These are phyloP conservation scores for Echiichthys vipera DNA, from an alignment of 2,797 vertebrate species.

Conservation along the genomic window DNA sequence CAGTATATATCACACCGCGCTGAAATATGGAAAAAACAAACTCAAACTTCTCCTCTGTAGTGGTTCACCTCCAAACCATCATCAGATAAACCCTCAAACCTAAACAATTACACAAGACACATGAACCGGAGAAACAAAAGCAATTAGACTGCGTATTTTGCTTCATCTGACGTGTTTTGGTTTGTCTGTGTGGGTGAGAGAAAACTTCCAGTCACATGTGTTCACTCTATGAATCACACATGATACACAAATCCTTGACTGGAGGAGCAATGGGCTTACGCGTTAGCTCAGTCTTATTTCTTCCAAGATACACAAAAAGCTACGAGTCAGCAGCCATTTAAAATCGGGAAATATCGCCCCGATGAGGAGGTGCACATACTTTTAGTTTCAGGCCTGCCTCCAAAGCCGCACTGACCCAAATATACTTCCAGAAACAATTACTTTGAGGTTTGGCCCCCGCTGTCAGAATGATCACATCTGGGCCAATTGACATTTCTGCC, in stretches of 20 bases:
- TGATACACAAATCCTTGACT: conserved; percentile 44
- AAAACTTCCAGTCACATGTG: not conserved
- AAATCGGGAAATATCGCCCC: conserved; percentile 38
- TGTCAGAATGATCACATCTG: conserved; percentile 60
- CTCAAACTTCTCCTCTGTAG: conserved; percentile 13
- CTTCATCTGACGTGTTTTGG: conserved; percentile 34
- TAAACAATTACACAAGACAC: conserved; percentile 28
- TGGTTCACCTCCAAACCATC: conserved; percentile 24
- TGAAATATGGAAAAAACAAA: not conserved
- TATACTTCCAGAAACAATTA: conserved; percentile 62
- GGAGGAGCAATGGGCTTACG: conserved; percentile 36
- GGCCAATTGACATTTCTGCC: conserved; percentile 51
- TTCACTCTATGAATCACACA: conserved; percentile 27
- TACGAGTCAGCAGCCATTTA: conserved; percentile 57
- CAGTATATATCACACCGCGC: not conserved
- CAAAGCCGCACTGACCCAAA: conserved; percentile 69
- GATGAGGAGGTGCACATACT: conserved; percentile 38
- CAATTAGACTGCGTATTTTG: conserved; percentile 16
- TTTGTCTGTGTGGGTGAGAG: conserved; percentile 22
- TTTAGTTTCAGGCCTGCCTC: conserved; percentile 44
- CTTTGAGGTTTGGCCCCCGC: conserved; percentile 48
- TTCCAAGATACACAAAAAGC: conserved; percentile 65
- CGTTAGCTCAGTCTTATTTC: conserved; percentile 35
- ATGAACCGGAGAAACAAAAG: conserved; percentile 38
- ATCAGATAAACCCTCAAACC: conserved; percentile 32